Base-by-base conservation (phyloP, 2,888 invertebrate genomes). In the Lasioglossum malachurum region DNA sequence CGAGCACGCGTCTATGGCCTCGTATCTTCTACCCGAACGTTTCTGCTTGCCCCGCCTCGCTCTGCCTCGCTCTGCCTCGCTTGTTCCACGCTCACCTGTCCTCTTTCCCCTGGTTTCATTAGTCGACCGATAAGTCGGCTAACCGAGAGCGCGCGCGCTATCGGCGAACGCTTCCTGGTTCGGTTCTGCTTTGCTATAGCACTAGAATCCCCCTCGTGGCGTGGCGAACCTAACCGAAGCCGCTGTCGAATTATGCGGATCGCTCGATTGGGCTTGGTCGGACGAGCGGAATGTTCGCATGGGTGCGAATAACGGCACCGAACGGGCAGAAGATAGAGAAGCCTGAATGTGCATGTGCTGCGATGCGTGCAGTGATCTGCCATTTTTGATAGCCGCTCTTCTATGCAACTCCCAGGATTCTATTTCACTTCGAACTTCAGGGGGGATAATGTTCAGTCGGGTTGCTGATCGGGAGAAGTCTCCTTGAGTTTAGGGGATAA, bases 161-260 rank as follows among this genome's bases (percentile, higher is more conserved):
- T 23, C 46, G n/a, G 77, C 60, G 38, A 69, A 71, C 41, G 82
- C 84, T 82, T 84, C 83, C 83, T 64, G 67, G 76, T 77, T 75
- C 49, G 19, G 35, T 53, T 53, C 23, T 53, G 53, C 53, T 53
- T 53, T n/a, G 53, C 53, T 10, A 10, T 10, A 53, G 53, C 53
- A n/a, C 8, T 10, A 53, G 23, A 10, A 53, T 53, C 53, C 53
- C 53, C 10, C 53, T 14, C 27, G 16, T 27, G 60, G 60, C 64
- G 14, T 19, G 19, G 67, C 31, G 23, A 31, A 19, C 67, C 67
- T 67, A 67, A 67, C 67, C 67, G 35, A 19, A 10, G 35, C 67
- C 19, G 67, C 71, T 75, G 75, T 83, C 75, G 74, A 82, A 78
- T 35, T 69, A 53, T 46, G 16, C 53, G 67, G 72, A 75, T 83